Evolutionary conservation across 1,140 invertebrate genomes (phyloP).

Genomic region (Idris sp.): DNA sequence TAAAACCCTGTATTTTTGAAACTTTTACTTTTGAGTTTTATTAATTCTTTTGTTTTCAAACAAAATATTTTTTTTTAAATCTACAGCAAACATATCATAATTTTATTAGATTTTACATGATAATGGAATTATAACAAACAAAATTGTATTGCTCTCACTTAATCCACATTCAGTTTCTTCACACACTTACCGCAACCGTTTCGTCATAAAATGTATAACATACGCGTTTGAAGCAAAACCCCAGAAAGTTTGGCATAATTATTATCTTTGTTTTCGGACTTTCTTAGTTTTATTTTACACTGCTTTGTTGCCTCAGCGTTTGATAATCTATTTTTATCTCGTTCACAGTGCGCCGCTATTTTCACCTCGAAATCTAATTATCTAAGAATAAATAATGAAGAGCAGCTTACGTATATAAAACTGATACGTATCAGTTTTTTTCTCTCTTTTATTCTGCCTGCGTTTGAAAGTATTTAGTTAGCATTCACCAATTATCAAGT

Average conservation of each 20-base stretch:
- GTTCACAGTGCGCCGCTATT: neutral
- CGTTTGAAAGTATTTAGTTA: slow-evolving; percentile 38
- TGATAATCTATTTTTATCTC: slow-evolving; percentile 14
- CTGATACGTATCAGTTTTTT: slow-evolving; percentile 39
- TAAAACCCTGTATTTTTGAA: no score
- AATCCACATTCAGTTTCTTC: slow-evolving; percentile 41
- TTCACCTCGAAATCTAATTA: slow-evolving; percentile 44
- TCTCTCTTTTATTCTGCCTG: slow-evolving; percentile 32
- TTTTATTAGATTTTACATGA: no score
- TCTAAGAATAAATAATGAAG: slow-evolving; percentile 42
- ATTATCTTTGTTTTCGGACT: no score
- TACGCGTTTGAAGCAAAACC: no score
- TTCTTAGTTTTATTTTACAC: no score
- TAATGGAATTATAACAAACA: no score
- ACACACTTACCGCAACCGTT: slow-evolving; percentile 22
- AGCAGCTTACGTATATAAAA: slow-evolving; percentile 35
- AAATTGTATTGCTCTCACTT: slow-evolving; percentile 35
- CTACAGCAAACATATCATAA: no score
- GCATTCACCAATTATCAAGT: slow-evolving; percentile 51
- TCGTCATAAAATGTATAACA: slow-evolving; percentile 17
- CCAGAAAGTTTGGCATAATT: no score
- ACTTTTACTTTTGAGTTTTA: no score
- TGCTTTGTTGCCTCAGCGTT: no score
- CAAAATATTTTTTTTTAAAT: no score
- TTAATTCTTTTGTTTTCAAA: no score